Evolutionary conservation across 2,113 vertebrate species (phyloP).

Genomic region (Tachysurus fulvidraco): DNA sequence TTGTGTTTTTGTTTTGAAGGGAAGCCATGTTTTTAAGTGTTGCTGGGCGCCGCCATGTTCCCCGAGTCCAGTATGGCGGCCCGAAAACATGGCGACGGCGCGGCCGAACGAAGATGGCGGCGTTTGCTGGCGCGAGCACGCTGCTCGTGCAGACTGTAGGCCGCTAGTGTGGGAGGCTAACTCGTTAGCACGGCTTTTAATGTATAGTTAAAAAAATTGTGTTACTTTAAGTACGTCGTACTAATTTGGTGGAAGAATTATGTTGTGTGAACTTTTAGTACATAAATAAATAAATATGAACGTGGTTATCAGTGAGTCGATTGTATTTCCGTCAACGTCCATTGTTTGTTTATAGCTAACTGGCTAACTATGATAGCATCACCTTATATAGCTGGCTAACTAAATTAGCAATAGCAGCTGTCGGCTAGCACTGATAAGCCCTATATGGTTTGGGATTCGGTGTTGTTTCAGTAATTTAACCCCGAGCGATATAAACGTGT

Average conservation of each 20-base stretch:
- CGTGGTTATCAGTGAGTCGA: background rate
- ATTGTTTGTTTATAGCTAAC: background rate
- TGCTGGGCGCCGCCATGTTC: conserved; percentile 99
- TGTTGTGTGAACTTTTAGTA: background rate
- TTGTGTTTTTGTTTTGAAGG: conserved; percentile 96
- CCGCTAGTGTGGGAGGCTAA: background rate
- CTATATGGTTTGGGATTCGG: background rate
- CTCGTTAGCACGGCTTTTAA: background rate
- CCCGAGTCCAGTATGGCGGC: conserved; percentile 96
- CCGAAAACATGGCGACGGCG: conserved; percentile 85
- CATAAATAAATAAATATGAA: background rate
- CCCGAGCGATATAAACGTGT: background rate
- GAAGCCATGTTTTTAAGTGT: conserved; percentile 96
- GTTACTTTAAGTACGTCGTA: background rate
- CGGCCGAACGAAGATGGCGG: conserved; percentile 81
- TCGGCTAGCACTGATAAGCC: background rate
- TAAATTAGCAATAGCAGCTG: conserved; percentile 7
- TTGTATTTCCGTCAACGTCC: background rate
- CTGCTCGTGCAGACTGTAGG: conserved; percentile 58
- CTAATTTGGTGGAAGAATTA: background rate
- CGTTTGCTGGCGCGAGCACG: conserved; percentile 56
- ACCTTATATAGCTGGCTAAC: conserved; percentile 9
- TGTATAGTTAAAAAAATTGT: too few relatives aligned
- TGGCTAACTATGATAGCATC: background rate
- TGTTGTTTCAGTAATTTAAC: background rate